Conservation (phyloP, 1,140 invertebrate genomes). For the Lethocerus indicus region DNA sequence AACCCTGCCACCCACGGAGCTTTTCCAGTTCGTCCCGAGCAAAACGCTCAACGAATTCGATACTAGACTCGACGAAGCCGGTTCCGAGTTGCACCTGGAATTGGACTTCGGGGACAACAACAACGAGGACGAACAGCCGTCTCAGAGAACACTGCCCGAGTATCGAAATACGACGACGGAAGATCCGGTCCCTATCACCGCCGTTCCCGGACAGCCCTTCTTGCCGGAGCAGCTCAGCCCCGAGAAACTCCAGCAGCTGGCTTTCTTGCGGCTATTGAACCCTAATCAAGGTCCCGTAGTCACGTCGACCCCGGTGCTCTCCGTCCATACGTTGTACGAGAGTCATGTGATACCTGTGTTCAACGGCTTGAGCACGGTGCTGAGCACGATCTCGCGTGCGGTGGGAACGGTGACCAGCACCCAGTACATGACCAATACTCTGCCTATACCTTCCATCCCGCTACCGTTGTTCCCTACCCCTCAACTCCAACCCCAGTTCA, state of each 20-base stretch:
- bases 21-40: slow-evolving; percentile 69
- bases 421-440: slow-evolving; percentile 53
- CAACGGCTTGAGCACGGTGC: slow-evolving; percentile 50
- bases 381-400: slow-evolving; percentile 56
- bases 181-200: background rate
- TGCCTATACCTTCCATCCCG: slow-evolving; percentile 32
- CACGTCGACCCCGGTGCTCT: slow-evolving; percentile 54
- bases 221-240: slow-evolving; percentile 29
- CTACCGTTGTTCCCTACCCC: slow-evolving; percentile 27
- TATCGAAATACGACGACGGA: slow-evolving; percentile 11
- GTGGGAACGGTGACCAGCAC: slow-evolving; percentile 57
- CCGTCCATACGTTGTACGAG: slow-evolving; percentile 60
- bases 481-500: slow-evolving; percentile 38
- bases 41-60: slow-evolving; percentile 80
- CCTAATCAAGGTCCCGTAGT: slow-evolving; percentile 46
- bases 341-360: slow-evolving; percentile 62
- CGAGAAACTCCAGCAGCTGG: slow-evolving; percentile 57
- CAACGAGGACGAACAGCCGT: slow-evolving; percentile 28
- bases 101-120: slow-evolving; percentile 67
- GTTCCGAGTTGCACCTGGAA: slow-evolving; percentile 67
- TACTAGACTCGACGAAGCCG: slow-evolving; percentile 68
- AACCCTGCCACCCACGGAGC: slow-evolving; percentile 68
- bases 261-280: slow-evolving; percentile 49
- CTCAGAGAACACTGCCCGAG: slow-evolving; percentile 13
- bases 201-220: slow-evolving; percentile 25